phyloP scores from a whole-genome alignment of 2,888 invertebrate species.

The Mesopsocus fuscifrons region DNA sequence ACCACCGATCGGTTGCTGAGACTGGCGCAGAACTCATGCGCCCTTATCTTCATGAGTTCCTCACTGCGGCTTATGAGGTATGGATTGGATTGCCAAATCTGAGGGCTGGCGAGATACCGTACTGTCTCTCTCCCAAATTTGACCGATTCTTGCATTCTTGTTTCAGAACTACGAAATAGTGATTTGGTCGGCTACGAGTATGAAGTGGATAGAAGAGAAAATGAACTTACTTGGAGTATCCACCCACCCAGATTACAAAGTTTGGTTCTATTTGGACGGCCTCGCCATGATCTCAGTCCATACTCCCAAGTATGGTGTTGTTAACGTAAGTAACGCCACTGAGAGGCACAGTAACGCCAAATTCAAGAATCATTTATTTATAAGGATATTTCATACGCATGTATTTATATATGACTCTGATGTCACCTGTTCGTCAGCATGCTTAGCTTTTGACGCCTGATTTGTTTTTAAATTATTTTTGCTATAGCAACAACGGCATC shows the following conservation, averaged over 20 bases:
- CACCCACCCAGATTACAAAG: slow-evolving; percentile 66
- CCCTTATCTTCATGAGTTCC: slow-evolving; percentile 86
- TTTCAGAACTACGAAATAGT: slow-evolving; percentile 73
- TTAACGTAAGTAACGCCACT: slow-evolving; percentile 63
- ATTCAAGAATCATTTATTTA: too few relatives aligned
- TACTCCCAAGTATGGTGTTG: slow-evolving; percentile 73
- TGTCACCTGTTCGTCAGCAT: too few relatives aligned
- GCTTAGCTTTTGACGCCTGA: too few relatives aligned
- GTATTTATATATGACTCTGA: slow-evolving; percentile 7
- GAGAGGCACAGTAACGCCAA: neutral
- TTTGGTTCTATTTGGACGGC: slow-evolving; percentile 80
- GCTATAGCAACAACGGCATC: too few relatives aligned
- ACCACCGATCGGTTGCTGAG: slow-evolving; percentile 85
- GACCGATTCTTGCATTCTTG: too few relatives aligned
- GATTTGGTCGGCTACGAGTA: slow-evolving; percentile 95
- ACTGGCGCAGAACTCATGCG: slow-evolving; percentile 78
- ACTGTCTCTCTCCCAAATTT: too few relatives aligned
- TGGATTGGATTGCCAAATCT: too few relatives aligned
- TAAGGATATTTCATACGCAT: too few relatives aligned
- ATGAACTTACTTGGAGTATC: slow-evolving; percentile 83
- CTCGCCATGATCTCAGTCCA: slow-evolving; percentile 91
- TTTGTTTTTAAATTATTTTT: too few relatives aligned
- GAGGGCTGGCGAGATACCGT: too few relatives aligned
- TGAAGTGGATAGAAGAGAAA: slow-evolving; percentile 98
- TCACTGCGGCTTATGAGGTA: slow-evolving; percentile 58